A percentile compares a stretch with the other conserved stretches of the same genome.
Evolutionary conservation across 2,113 vertebrate genomes (phyloP).

Genomic region (Pelecanoides urinatrix): DNA sequence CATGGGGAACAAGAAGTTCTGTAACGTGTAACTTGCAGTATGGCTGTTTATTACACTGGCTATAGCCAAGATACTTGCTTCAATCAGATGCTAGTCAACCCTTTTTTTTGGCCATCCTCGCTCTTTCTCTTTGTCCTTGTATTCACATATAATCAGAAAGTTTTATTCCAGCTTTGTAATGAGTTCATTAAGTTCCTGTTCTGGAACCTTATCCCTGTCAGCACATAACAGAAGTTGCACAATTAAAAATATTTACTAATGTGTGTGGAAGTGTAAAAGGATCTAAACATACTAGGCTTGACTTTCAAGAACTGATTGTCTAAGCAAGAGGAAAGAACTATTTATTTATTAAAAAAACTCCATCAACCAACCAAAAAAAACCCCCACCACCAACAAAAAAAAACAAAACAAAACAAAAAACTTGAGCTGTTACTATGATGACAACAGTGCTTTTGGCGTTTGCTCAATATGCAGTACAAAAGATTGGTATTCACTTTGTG

Average conservation of each 20-base stretch:
- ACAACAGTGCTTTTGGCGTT: rapidly evolving
- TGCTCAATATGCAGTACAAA: neutral
- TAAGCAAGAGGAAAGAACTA: neutral
- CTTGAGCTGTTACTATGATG: neutral
- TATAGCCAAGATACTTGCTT: neutral
- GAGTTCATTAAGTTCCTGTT: constrained; percentile 8
- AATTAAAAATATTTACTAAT: neutral
- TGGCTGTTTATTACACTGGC: neutral
- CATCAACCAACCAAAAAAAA: neutral
- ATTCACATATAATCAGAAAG: neutral
- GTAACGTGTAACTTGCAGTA: neutral
- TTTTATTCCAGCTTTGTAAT: constrained; percentile 21
- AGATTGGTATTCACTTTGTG: neutral
- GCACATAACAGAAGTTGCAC: neutral
- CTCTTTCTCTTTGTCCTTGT: neutral
- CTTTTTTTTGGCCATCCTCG: neutral
- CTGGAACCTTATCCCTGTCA: constrained; percentile 1
- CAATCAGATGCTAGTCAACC: neutral
- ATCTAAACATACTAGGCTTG: neutral
- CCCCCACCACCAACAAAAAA: neutral
- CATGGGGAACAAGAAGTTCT: constrained; percentile 9
- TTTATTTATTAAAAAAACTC: neutral
- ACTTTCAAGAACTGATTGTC: neutral
- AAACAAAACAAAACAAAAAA: too few relatives aligned
- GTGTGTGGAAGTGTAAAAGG: neutral